phyloP scores from a whole-genome alignment of 2,797 vertebrate genomes.

The Characodon lateralis region DNA sequence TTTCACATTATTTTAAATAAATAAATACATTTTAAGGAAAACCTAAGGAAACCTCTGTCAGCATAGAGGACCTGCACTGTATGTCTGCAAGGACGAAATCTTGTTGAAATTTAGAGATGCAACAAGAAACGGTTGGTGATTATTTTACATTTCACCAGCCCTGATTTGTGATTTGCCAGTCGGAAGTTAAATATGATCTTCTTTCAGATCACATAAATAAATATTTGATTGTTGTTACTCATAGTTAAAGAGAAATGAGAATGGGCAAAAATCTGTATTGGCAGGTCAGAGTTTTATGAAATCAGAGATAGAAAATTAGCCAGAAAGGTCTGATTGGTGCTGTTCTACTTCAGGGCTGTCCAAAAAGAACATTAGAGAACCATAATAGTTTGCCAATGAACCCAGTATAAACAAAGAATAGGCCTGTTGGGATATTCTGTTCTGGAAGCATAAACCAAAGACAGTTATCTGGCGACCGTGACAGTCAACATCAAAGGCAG shows the following conservation, averaged over 20 bases:
- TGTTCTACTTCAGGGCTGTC: not conserved
- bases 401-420: not conserved
- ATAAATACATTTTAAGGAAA: no score
- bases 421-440: slow-evolving; percentile 1
- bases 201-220: not conserved
- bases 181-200: not conserved
- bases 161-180: not conserved
- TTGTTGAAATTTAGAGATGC: not conserved
- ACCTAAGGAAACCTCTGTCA: no score
- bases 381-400: slow-evolving; percentile 7
- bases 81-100: not conserved
- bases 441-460: slow-evolving; percentile 10
- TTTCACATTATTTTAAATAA: not conserved
- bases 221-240: not conserved
- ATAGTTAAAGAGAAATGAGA: not conserved
- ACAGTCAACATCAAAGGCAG: slow-evolving; percentile 10
- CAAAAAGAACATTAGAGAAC: slow-evolving; percentile 3
- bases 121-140: not conserved
- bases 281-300: not conserved
- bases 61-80: not conserved
- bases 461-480: not conserved
- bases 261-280: not conserved
- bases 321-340: not conserved
- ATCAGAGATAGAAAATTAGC: not conserved
- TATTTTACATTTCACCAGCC: not conserved